Evolutionary conservation across 2,797 vertebrate species (phyloP), one percentile per base, ranked within the genome.

Genomic region (Poliocrania exsul): DNA sequence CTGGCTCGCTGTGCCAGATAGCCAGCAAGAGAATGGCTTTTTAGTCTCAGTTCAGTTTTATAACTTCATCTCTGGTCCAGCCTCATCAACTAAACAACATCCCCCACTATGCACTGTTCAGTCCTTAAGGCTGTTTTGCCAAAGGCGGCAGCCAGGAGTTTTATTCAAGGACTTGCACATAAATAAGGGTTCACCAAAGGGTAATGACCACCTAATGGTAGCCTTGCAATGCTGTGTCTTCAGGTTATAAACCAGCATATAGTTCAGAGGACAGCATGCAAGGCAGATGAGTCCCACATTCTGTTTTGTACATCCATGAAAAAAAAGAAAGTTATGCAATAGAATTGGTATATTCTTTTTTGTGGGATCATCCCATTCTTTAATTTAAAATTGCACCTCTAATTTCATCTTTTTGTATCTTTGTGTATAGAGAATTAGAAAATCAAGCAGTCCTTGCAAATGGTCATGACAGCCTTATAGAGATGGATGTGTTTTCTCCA

Each of bases 401-500:
- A 98, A 98, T 97, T 97, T 96, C 75, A 88, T 97, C 87, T 97
- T 97, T 98, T 97, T 97, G 94, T 97, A 97, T 97, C 93, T 97
- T 97, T 97, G 94, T 96, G 94, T 98, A 78, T 98, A 98, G 98
- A 98, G 97, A 98, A 98, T 98, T 98, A 98, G 98, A 96, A 98
- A 98, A 98, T 97, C 98, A 98, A 97, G 98, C 98, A 97, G 97
- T 98, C 97, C 97, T 98, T 94, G 97, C 98, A 98, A 98, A 98
- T 97, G 98, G 97, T 97, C 98, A 98, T 98, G 98, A 98, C 97
- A 98, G 81, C 97, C 97, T 98, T 95, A 98, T 98, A 98, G 97
- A 98, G 98, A 98, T 98, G 98, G 98, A 98, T 98, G 98, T 98
- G 93, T 98, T 98, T 97, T 97, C 98, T 96, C 98, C 98, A 96